Evolutionary conservation across 64 coral and sea anemone species (phyloP).

Genomic region (Montipora efflorescens): DNA sequence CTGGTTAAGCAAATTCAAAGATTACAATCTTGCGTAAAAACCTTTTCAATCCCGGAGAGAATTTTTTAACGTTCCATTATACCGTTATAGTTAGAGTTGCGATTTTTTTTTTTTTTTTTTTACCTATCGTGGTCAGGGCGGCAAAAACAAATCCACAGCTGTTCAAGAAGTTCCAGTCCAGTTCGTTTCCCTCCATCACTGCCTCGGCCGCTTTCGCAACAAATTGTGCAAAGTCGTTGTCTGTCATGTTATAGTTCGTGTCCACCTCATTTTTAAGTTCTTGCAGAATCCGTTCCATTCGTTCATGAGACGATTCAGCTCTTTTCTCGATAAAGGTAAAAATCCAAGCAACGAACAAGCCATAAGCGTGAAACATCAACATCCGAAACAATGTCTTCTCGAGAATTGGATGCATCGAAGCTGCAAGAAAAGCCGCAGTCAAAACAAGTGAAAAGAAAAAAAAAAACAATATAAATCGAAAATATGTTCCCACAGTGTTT

Average conservation of each 20-base stretch:
- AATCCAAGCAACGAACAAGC: constrained; percentile 9
- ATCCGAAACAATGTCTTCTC: neutral
- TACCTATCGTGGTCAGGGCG: neutral
- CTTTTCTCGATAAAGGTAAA: constrained; percentile 23
- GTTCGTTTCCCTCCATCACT: neutral
- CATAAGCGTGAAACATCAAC: neutral
- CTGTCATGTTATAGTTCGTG: constrained; percentile 30
- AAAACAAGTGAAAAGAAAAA: neutral
- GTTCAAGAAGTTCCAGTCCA: constrained; percentile 12
- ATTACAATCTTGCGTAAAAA: too few species aligned
- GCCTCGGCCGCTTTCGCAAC: neutral
- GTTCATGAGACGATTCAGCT: neutral
- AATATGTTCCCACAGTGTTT: neutral
- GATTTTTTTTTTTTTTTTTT: neutral
- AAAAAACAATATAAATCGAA: neutral
- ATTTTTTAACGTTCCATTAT: too few species aligned
- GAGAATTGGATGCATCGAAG: constrained; percentile 13
- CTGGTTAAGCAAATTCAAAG: too few species aligned
- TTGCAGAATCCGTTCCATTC: neutral
- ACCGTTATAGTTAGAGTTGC: too few species aligned
- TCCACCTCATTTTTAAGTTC: constrained; percentile 1
- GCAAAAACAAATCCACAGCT: constrained; percentile 4
- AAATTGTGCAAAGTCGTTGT: constrained; percentile 8
- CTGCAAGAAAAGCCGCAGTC: neutral
- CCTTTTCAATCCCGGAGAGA: too few species aligned